Evolutionary conservation across 2,888 invertebrate species (phyloP), one percentile per base, ranked within the genome.

Genomic region (Stomorhina lunata): DNA sequence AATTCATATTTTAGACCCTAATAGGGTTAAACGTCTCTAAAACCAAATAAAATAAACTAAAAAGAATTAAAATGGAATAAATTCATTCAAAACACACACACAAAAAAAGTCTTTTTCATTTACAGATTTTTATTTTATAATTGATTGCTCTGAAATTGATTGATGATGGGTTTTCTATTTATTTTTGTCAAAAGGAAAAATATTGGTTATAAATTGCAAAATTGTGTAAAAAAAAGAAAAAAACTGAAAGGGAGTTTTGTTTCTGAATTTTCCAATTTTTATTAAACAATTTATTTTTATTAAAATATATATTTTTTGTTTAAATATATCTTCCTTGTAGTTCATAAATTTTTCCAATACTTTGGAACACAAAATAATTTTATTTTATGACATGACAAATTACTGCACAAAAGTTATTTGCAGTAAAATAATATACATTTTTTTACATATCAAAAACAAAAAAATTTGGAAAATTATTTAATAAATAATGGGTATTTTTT

Each of bases 111-210:
- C 12, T 20, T n/a, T 50, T 73, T 72, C 78, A 81, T 43, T 48
- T 72, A 50, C 71, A 81, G 59, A 72, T 48, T 68, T 75, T 40
- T 55, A 45, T 75, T 37, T 55, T 34, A 48, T 66, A 69, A 53
- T 65, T 65, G 48, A 69, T 57, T 66, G 77, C 43, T 37, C 43
- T 63, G 32, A 45, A 68, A 73, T 29, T 81, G 81, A 81, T 81
- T 72, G 77, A 81, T 81, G 81, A 73, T 57, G 57, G 7, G 20
- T 55, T 15, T 10, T 20, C 37, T 34, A 7, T 37, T 50, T 32
- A 7, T n/a, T 22, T 43, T 63, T 43, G 2, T 32, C 20, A 4
- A 20, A 27, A 45, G 22, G 2, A 72, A 37, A 61, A 48, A 50
- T 32, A 12, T 32, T 17, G 9, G n/a, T n/a, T 45, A 15, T 45